These are phyloP conservation scores for Amblyopsis rosae DNA, from an alignment of 2,113 vertebrate species.

Conservation along the genomic window DNA sequence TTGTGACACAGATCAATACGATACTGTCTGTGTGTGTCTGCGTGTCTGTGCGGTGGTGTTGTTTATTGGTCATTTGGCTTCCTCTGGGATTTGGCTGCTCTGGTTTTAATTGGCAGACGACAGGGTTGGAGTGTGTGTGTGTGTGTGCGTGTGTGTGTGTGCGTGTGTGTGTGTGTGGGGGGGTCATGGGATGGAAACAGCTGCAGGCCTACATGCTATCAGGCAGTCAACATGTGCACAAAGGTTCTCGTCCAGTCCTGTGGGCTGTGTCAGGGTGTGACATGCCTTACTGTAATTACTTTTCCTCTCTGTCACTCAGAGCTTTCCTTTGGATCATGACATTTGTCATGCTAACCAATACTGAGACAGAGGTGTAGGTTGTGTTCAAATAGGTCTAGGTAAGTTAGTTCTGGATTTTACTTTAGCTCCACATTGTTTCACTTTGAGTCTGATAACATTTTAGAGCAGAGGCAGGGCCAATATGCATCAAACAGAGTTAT, in stretches of 20 bases:
- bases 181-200: constrained; percentile 62
- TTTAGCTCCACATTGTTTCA: no score
- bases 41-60: constrained; percentile 5
- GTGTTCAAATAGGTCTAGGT: no score
- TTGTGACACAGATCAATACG: constrained; percentile 76
- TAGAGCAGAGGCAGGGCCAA: no score
- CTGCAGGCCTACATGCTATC: constrained; percentile 52
- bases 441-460: no score
- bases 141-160: no score
- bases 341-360: neutral
- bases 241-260: constrained; percentile 34
- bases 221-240: constrained; percentile 56
- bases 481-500: no score
- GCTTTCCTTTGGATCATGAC: constrained; percentile 5
- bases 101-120: constrained; percentile 66
- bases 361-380: neutral
- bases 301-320: neutral
- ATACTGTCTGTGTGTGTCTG: constrained; percentile 30
- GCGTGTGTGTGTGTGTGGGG: no score
- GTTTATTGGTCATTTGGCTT: constrained; percentile 39
- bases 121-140: constrained; percentile 25
- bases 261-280: constrained; percentile 30
- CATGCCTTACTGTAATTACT: constrained; percentile 44
- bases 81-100: constrained; percentile 58
- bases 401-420: no score